Evolutionary conservation across 2,888 invertebrate genomes (phyloP).

Genomic region (Folsomia candida): DNA sequence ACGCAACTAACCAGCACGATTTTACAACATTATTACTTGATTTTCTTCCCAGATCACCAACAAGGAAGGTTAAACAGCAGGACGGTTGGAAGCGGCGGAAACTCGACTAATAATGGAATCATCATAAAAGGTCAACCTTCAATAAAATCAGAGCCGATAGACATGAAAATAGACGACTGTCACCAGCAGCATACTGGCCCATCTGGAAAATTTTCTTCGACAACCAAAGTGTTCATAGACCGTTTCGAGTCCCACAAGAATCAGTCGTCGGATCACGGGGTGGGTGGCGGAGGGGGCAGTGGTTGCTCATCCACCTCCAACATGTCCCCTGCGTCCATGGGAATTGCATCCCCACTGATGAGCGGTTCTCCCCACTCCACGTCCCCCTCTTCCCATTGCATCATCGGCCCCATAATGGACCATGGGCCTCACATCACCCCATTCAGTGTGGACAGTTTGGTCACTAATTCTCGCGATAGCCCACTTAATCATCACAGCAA

Average conservation of each 20-base stretch:
- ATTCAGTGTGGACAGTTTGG: constrained; percentile 65
- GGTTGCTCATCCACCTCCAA: constrained; percentile 31
- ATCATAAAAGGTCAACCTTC: constrained; percentile 42
- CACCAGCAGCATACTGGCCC: constrained; percentile 35
- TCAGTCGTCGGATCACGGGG: constrained; percentile 6
- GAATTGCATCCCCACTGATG: constrained; percentile 40
- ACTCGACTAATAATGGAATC: constrained; percentile 25
- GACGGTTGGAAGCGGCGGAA: constrained; percentile 16
- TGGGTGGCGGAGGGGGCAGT: constrained; percentile 20
- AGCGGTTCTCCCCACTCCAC: constrained; percentile 37
- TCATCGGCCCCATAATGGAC: constrained; percentile 27
- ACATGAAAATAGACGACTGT: constrained; percentile 49
- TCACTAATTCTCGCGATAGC: constrained; percentile 56
- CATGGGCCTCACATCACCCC: constrained; percentile 55
- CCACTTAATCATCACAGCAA: constrained; percentile 17
- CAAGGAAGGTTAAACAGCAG: not conserved
- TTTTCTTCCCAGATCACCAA: constrained; percentile 2
- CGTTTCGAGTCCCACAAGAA: constrained; percentile 31
- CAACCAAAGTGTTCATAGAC: constrained; percentile 32
- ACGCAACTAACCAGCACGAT: too few relatives aligned
- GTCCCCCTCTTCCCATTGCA: constrained; percentile 38
- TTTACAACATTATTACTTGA: too few relatives aligned
- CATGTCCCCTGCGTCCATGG: constrained; percentile 45
- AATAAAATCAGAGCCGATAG: constrained; percentile 50
- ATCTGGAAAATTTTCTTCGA: constrained; percentile 23